These are phyloP conservation scores for Galeopsomyia nigrocyanea DNA, from an alignment of 2,888 invertebrate genomes.

Conservation along the genomic window DNA sequence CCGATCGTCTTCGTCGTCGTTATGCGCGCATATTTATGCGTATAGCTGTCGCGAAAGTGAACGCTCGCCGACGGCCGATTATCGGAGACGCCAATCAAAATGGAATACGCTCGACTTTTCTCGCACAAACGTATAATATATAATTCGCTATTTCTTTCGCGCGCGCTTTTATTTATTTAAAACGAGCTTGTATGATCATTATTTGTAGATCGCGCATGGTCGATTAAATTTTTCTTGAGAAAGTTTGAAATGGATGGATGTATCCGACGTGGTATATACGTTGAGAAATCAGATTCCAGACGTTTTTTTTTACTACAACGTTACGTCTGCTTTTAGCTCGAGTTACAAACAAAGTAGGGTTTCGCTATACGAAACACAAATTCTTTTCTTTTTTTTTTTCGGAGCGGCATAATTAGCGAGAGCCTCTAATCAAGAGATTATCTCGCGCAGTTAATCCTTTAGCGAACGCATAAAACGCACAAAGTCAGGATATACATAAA, in stretches of 20 bases:
- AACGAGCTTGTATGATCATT: too few relatives aligned
- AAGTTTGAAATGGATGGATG: too few relatives aligned
- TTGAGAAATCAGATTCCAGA: too few relatives aligned
- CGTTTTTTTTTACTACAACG: too few relatives aligned
- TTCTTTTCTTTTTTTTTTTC: neutral
- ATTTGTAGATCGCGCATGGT: too few relatives aligned
- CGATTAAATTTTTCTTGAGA: too few relatives aligned
- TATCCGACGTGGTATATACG: too few relatives aligned
- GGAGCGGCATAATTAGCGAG: conserved; percentile 17
- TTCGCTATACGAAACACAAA: too few relatives aligned
- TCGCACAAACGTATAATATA: neutral
- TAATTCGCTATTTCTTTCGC: conserved; percentile 21
- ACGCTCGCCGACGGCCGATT: conserved; percentile 36
- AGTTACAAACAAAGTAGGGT: too few relatives aligned
- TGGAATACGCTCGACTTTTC: conserved; percentile 9
- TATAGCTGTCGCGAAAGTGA: conserved; percentile 31
- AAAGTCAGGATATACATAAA: conserved; percentile 12
- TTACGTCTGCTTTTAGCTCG: too few relatives aligned
- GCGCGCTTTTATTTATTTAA: neutral
- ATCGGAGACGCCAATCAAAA: conserved; percentile 46
- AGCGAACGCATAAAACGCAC: neutral
- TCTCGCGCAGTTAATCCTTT: conserved; percentile 17
- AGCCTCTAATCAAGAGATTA: conserved; percentile 32
- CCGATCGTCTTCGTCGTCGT: conserved; percentile 10
- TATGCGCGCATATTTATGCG: conserved; percentile 24